Base-by-base conservation (phyloP, 1,140 invertebrate genomes). In the Bursaphelenchus mucronatus region DNA sequence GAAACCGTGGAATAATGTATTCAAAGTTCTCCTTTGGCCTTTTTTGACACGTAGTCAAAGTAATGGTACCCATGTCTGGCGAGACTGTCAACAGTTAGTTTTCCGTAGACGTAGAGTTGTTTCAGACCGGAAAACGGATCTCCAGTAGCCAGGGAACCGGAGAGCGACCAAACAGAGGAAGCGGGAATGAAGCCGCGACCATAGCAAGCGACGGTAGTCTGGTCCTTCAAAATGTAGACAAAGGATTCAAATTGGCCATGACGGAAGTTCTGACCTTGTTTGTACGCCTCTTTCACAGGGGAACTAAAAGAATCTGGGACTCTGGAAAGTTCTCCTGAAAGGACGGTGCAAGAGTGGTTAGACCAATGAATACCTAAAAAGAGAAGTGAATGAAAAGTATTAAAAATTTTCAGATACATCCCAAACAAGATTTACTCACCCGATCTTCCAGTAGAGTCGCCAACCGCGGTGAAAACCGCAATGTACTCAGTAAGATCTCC, bases 181-280 rank as follows among this genome's bases (percentile, higher is more conserved):
- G 59, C 66, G 13, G 71, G 70, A 17, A 68, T 63, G 30, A 74
- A 67, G n/a, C 72, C 72, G 43, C 72, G 73, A n/a, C 68, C 71
- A 55, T 74, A 74, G 41, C 72, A 74, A 1, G 58, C 69, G 13
- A 75, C 43, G 50, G 53, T 44, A 41, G 72, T 63, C 10, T 61
- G 64, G 51, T 67, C 73, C 11, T 46, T 57, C 11, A 74, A 39
- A 15, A 61, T 54, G 70, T 74, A 74, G 17, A 74, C 52, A 46
- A 67, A 74, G 40, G 63, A 68, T 46, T 74, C 72, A 52, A 71
- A 74, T 47, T 74, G 69, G 17, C 68, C 72, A 10, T 74, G 72
- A 13, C 72, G 69, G 52, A 74, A 75, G 45, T 72, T 75, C 57
- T 74, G 67, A 50, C 72, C 72, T 11, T 51, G 39, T 8, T 52